These are phyloP conservation scores for Gnathonemus echidnorhynchus DNA, from an alignment of 2,113 vertebrate species.

Conservation along the genomic window DNA sequence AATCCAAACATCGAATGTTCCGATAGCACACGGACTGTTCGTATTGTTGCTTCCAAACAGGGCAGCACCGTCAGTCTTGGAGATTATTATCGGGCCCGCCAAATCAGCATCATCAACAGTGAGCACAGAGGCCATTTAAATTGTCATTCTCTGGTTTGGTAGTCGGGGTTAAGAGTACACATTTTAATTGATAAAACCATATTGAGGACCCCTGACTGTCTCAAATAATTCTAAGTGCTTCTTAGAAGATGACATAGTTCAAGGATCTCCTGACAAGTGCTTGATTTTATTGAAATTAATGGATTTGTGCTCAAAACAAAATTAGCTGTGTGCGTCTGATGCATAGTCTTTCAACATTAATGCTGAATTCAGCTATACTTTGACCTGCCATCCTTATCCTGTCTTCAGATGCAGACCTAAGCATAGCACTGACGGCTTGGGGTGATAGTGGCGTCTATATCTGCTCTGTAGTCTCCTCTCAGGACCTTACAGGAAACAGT, in stretches of 20 bases:
- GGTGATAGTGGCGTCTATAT: constrained; percentile 82
- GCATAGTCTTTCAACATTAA: neutral
- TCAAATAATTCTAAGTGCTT: neutral
- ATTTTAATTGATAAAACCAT: neutral
- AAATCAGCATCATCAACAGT: constrained; percentile 72
- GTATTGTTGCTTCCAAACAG: constrained; percentile 76
- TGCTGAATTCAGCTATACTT: neutral
- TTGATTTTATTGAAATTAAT: neutral
- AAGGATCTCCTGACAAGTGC: neutral
- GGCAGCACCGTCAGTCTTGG: constrained; percentile 60
- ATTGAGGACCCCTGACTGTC: neutral
- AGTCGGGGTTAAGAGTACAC: neutral
- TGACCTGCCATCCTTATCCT: neutral
- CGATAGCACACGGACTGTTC: constrained; percentile 66
- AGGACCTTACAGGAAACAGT: constrained; percentile 72
- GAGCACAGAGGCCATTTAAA: constrained; percentile 28
- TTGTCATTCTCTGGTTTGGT: neutral
- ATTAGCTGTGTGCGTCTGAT: neutral
- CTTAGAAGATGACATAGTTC: neutral
- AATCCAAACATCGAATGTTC: constrained; percentile 76
- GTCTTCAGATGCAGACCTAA: constrained; percentile 71
- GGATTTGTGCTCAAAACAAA: neutral
- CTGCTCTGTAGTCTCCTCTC: constrained; percentile 64
- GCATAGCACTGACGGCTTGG: constrained; percentile 74
- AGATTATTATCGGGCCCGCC: constrained; percentile 67